These are phyloP conservation scores for Asbolus verrucosus DNA, from an alignment of 1,140 invertebrate species.

Conservation along the genomic window DNA sequence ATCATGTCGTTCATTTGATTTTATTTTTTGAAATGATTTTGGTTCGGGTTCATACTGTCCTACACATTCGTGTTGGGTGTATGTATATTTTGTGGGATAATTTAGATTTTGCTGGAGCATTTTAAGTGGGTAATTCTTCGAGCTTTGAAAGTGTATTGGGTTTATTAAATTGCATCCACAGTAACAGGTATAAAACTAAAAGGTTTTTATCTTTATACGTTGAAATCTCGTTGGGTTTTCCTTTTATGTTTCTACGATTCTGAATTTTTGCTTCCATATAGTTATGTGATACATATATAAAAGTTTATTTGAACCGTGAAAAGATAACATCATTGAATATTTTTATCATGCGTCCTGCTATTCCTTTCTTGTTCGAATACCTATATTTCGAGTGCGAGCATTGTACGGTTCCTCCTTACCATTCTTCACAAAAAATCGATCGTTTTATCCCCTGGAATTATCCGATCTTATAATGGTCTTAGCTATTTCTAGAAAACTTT, in stretches of 20 bases:
- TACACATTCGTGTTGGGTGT: too few relatives aligned
- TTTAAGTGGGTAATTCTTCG: neutral
- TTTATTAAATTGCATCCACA: neutral
- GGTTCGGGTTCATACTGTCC: too few relatives aligned
- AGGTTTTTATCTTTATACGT: conserved; percentile 12
- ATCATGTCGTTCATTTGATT: too few relatives aligned
- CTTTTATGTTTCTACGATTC: conserved; percentile 6
- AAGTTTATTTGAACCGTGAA: conserved; percentile 26
- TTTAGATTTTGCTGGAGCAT: too few relatives aligned
- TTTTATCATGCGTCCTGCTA: conserved; percentile 6
- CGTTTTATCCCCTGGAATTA: neutral
- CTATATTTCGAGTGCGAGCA: neutral
- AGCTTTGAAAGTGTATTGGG: neutral
- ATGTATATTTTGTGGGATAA: too few relatives aligned
- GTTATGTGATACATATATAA: conserved; percentile 29
- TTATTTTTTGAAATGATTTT: too few relatives aligned
- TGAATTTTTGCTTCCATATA: conserved; percentile 15
- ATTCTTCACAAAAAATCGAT: conserved; percentile 17
- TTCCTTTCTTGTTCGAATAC: conserved; percentile 1
- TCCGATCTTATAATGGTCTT: neutral
- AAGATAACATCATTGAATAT: conserved; percentile 29
- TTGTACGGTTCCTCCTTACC: neutral
- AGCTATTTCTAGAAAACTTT: neutral
- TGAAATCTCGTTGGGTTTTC: conserved; percentile 7
- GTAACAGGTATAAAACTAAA: conserved; percentile 16